Evolutionary conservation across 2,797 vertebrate species (phyloP), one percentile per base, ranked within the genome.

Genomic region (Fundulus diaphanus): DNA sequence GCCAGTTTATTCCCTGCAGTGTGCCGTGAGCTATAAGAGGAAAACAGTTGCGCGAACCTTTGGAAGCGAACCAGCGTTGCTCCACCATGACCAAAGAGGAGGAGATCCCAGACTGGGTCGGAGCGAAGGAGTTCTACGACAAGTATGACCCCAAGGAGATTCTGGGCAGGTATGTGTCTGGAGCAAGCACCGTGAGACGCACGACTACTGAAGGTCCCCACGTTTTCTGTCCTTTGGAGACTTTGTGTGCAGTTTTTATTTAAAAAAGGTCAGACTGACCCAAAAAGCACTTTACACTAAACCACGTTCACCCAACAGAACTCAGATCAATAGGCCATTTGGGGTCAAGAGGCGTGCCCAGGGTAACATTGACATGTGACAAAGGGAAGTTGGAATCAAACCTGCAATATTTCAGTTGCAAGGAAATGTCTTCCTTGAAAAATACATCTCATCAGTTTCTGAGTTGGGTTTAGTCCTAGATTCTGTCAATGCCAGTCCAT

Each of bases 121-220:
- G 96, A 3, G 96, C 97, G 54, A 94, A 97, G 87, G 96, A 97
- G 82, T 99, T 99, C 83, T 98, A 99, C 18, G 95, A 97, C 82
- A 99, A 98, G 86, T 99, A 99, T 71, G 97, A 99, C 18, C 94
- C 97, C 0, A 99, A 99, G 89, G 98, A 99, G 90, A 87, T 99
- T 81, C 93, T 99, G 76, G 98, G 98, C 93, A 97, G 98, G 98
- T 99, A 95, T 5, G 76, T 79, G 65, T 5, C 13, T 0, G 3
- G 29, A 72, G 56, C 29, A 40, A 18, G 33, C 2, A 1, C 35
- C 27, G 1, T 18, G 13, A 46, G 18, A 52, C 13, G 56, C 31
- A 27, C 13, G 9, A 40, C 22, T 8, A 12, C 33, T 37, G 31
- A 70, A 29, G 37, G 16, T 31, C 15, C 51, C 16, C 11, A 68